Percentiles rank a stretch among this genome's conserved stretches.
phyloP scores from a whole-genome alignment of 2,888 invertebrate genomes.

The Drosophila nigricruria region DNA sequence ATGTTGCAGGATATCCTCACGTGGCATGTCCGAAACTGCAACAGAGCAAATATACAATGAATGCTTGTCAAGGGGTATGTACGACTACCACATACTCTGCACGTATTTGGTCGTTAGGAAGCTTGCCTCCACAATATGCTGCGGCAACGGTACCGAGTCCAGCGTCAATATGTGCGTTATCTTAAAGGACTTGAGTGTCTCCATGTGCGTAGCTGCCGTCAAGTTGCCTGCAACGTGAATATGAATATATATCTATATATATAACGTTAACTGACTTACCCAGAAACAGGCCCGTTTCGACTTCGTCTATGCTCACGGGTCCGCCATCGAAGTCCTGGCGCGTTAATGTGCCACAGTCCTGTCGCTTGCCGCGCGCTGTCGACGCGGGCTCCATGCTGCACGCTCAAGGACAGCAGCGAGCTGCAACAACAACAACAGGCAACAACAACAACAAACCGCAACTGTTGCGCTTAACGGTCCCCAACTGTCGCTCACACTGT shows the following conservation, averaged over 20 bases:
- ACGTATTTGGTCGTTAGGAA: slow-evolving; percentile 91
- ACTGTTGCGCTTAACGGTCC: slow-evolving; percentile 38
- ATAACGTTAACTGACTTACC: slow-evolving; percentile 62
- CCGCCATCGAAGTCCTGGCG: slow-evolving; percentile 85
- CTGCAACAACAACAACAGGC: not conserved
- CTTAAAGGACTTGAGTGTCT: slow-evolving; percentile 88
- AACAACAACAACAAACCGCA: slow-evolving; percentile 14
- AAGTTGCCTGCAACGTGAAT: slow-evolving; percentile 89
- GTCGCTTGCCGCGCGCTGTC: slow-evolving; percentile 39
- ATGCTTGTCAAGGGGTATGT: not conserved
- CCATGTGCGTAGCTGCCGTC: slow-evolving; percentile 91
- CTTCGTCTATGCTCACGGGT: slow-evolving; percentile 85
- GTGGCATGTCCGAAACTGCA: slow-evolving; percentile 92
- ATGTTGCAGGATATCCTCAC: slow-evolving; percentile 93
- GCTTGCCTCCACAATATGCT: slow-evolving; percentile 89
- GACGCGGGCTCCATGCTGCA: slow-evolving; percentile 14
- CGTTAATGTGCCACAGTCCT: slow-evolving; percentile 63
- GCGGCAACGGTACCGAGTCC: slow-evolving; percentile 93
- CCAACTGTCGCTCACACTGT: slow-evolving; percentile 16
- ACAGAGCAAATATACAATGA: slow-evolving; percentile 1
- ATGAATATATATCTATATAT: not conserved
- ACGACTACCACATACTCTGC: slow-evolving; percentile 87
- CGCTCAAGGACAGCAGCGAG: slow-evolving; percentile 19
- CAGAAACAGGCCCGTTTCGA: slow-evolving; percentile 83
- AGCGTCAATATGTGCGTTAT: slow-evolving; percentile 93